Conservation (phyloP, 2,888 invertebrate species). For the Spicauda simplicius region DNA sequence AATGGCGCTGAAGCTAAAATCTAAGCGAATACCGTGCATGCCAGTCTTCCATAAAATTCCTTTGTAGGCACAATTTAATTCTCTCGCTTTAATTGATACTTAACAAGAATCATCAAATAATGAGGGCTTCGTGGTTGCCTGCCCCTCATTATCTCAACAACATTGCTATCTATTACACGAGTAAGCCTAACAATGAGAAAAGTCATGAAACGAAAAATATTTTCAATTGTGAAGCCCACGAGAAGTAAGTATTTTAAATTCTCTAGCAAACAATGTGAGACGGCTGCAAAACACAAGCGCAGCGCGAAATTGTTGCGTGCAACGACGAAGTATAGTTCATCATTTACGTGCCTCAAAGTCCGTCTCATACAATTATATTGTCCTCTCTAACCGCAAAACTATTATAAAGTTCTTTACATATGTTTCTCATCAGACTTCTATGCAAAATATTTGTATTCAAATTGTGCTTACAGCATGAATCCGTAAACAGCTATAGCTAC, state of each 20-base stretch:
- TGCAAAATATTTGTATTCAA: background rate
- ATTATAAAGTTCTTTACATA: background rate
- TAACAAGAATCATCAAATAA: slow-evolving; percentile 43
- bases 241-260: slow-evolving; percentile 41
- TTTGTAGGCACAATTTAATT: slow-evolving; percentile 30
- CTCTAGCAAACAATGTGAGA: slow-evolving; percentile 29
- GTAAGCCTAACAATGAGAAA: slow-evolving; percentile 46
- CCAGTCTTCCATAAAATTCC: slow-evolving; percentile 12
- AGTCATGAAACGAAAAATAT: slow-evolving; percentile 44
- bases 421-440: background rate
- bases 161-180: slow-evolving; percentile 44
- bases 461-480: no score
- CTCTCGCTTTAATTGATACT: slow-evolving; percentile 38
- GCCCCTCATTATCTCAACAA: slow-evolving; percentile 42
- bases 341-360: background rate
- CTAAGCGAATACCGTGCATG: slow-evolving; percentile 15
- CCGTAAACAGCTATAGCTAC: no score
- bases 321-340: background rate
- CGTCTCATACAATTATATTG: background rate
- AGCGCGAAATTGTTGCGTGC: background rate
- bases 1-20: background rate
- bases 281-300: slow-evolving; percentile 23
- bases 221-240: slow-evolving; percentile 40
- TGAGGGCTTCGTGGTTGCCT: slow-evolving; percentile 40
- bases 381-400: background rate